Evolutionary conservation across 2,113 vertebrate species (phyloP).

Genomic region (Solenodon paradoxus): DNA sequence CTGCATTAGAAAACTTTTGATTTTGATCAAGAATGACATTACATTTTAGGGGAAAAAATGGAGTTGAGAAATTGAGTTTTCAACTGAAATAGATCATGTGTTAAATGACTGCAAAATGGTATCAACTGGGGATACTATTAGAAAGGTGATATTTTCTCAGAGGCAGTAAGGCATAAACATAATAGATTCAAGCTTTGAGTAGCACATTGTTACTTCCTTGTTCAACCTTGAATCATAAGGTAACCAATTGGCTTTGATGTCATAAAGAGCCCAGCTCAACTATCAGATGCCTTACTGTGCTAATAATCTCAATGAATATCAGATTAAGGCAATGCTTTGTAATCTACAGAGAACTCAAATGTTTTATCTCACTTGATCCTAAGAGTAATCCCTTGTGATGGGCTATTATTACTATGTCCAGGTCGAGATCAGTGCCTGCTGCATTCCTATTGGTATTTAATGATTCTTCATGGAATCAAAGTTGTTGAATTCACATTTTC

Average conservation of each 20-base stretch:
- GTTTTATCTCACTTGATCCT: background rate
- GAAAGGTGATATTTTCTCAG: background rate
- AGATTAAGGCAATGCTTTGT: background rate
- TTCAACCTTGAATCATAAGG: background rate
- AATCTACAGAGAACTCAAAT: background rate
- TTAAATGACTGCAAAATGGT: background rate
- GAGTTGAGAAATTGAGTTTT: slow-evolving; percentile 5
- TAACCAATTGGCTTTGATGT: background rate
- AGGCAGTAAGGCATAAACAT: background rate
- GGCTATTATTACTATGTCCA: background rate
- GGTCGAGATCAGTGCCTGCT: background rate
- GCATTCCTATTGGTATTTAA: background rate
- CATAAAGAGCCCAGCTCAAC: background rate
- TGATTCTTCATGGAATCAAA: background rate
- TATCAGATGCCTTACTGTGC: background rate
- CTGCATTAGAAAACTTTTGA: slow-evolving; percentile 14
- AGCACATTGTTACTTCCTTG: background rate
- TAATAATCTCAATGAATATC: background rate
- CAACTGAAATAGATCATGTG: background rate
- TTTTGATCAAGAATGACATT: background rate
- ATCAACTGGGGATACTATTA: background rate
- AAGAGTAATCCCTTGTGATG: background rate
- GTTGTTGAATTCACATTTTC: background rate
- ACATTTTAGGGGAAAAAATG: background rate
- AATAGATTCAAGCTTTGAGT: background rate